Evolutionary conservation across 2,113 vertebrate genomes (phyloP).

Genomic region (Tympanuchus pallidicinctus): DNA sequence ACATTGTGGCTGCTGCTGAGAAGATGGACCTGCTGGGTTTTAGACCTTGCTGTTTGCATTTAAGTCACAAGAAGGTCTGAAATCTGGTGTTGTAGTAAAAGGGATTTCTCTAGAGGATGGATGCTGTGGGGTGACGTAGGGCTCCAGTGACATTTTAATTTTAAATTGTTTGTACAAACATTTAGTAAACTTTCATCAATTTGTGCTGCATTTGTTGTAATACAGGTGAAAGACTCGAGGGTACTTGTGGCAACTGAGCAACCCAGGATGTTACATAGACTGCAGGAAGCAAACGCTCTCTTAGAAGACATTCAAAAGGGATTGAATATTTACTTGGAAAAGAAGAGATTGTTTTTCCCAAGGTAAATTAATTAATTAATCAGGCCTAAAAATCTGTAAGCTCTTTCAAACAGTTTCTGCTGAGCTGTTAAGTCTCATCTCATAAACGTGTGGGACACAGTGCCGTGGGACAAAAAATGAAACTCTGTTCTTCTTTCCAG

Average conservation of each 20-base stretch:
- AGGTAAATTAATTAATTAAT: slow-evolving; percentile 76
- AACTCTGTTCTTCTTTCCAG: background rate
- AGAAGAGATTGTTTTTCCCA: slow-evolving; percentile 86
- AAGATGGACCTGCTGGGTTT: background rate
- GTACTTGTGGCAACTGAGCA: slow-evolving; percentile 86
- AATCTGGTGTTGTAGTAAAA: background rate
- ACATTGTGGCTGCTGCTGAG: background rate
- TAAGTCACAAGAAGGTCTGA: background rate
- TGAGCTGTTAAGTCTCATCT: background rate
- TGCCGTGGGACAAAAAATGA: background rate
- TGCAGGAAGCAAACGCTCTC: slow-evolving; percentile 86
- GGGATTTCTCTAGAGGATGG: background rate
- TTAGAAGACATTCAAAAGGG: slow-evolving; percentile 89
- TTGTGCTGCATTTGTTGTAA: slow-evolving; percentile 28
- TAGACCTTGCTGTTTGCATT: background rate
- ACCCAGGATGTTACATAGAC: slow-evolving; percentile 84
- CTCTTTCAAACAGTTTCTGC: background rate
- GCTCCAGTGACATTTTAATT: background rate
- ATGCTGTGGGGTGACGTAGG: background rate
- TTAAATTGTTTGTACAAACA: background rate
- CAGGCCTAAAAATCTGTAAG: background rate
- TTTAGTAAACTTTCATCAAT: background rate
- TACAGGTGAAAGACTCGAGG: slow-evolving; percentile 77
- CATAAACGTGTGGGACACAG: background rate
- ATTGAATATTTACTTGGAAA: slow-evolving; percentile 90